Evolutionary conservation across 2,797 vertebrate species (phyloP), one percentile per base, ranked within the genome.

Genomic region (Gallinago solitaria): DNA sequence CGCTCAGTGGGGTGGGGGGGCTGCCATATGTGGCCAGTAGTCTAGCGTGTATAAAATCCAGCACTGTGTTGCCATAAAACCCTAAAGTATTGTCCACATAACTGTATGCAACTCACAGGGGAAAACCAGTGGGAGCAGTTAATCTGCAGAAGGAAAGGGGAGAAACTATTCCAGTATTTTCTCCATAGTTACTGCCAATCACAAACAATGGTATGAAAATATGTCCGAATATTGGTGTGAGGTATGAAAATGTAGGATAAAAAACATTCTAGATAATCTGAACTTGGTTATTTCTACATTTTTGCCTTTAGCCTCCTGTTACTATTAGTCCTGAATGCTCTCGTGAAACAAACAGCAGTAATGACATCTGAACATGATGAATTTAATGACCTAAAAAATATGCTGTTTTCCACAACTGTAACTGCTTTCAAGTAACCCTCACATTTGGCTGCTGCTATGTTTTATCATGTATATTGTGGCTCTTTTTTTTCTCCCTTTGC

Each of bases 381-480:
- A 89, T 89, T 80, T 83, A 87, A 70, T 71, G 57, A 68, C 41
- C 30, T 70, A 51, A 96, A 87, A 90, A 80, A 93, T 83, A 90
- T 63, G 50, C 50, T 87, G 9, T 77, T 92, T 63, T 92, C 65
- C 57, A 68, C 57, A 93, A 92, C 61, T 91, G 63, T 95, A 93
- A 75, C 68, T 65, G 68, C 83, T 92, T 93, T 94, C 75, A 81
- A 73, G 59, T 56, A 96, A 94, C 87, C 86, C 96, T 96, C 84
- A 90, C 54, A 53, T 95, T 96, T 95, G 68, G 76, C 60, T 87
- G 65, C 68, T 76, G 65, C 45, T 92, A 53, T 77, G 60, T 96
- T 95, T 97, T 94, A 93, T 96, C 94, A 95, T 89, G 91, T 87
- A 95, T 94, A 90, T 92, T 90, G 67, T 88, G 43, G 33, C 28